These are phyloP conservation scores for Brachyptera putata DNA, from an alignment of 2,888 invertebrate species.

Conservation along the genomic window DNA sequence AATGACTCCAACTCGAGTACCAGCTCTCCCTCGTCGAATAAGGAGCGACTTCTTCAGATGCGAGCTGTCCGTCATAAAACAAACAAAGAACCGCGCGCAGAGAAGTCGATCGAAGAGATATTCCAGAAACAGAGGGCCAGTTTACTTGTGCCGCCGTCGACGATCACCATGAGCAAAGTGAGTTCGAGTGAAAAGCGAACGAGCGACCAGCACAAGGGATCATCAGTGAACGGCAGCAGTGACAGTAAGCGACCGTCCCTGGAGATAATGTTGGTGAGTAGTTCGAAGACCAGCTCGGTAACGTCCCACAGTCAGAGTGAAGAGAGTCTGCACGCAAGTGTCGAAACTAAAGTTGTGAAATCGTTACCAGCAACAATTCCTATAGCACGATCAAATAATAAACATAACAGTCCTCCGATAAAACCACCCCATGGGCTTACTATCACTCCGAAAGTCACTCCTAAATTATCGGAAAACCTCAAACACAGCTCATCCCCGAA, in stretches of 20 bases:
- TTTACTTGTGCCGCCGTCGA: slow-evolving; percentile 40
- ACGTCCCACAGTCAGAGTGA: background rate
- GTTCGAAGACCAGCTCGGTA: background rate
- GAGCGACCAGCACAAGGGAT: slow-evolving; percentile 34
- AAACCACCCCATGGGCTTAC: slow-evolving; percentile 36
- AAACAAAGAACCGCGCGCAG: slow-evolving; percentile 19
- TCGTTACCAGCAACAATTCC: slow-evolving; percentile 14
- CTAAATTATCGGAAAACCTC: too few relatives aligned
- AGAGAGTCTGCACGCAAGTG: background rate
- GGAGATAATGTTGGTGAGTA: slow-evolving; percentile 40
- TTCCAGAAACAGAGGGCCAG: slow-evolving; percentile 27
- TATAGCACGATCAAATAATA: slow-evolving; percentile 15
- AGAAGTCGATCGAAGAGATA: slow-evolving; percentile 23
- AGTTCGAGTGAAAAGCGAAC: slow-evolving; percentile 43
- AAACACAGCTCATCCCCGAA: too few relatives aligned
- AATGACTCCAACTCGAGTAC: background rate
- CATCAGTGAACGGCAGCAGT: slow-evolving; percentile 36
- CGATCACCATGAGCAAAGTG: slow-evolving; percentile 46
- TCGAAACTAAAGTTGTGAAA: slow-evolving; percentile 4
- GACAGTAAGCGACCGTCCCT: slow-evolving; percentile 39
- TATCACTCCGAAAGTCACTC: slow-evolving; percentile 33
- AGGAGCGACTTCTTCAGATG: slow-evolving; percentile 46
- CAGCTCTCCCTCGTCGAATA: slow-evolving; percentile 33
- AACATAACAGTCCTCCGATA: slow-evolving; percentile 16
- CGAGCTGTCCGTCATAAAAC: slow-evolving; percentile 45